Percentiles rank a stretch among this genome's conserved stretches.
These are phyloP conservation scores for Naja naja DNA, from an alignment of 2,113 vertebrate genomes.

Conservation along the genomic window DNA sequence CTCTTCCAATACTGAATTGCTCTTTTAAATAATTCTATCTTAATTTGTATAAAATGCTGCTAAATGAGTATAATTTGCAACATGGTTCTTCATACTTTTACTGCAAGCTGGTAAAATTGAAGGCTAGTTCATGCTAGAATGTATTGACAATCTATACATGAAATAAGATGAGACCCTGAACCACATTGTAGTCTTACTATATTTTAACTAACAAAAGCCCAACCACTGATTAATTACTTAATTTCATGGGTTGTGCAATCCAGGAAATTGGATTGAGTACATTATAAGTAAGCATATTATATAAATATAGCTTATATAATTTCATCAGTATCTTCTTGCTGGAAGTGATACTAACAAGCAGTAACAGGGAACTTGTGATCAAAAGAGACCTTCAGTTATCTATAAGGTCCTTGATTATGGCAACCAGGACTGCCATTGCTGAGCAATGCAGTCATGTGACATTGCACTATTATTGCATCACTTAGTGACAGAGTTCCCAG, in stretches of 20 bases:
- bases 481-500: background rate
- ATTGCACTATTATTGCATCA: background rate
- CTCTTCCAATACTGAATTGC: background rate
- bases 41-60: background rate
- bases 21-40: background rate
- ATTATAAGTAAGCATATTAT: background rate
- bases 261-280: background rate
- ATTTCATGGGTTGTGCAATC: background rate
- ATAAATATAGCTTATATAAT: background rate
- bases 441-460: background rate
- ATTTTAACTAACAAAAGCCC: background rate
- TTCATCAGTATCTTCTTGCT: background rate
- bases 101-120: background rate
- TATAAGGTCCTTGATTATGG: background rate
- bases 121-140: background rate
- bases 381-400: background rate
- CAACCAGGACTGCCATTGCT: background rate
- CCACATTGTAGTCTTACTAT: background rate
- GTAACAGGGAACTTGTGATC: background rate
- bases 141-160: background rate
- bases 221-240: background rate
- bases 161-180: background rate
- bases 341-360: background rate
- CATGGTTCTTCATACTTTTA: background rate
- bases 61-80: background rate